These are phyloP conservation scores for Trachymyrmex septentrionalis DNA, from an alignment of 1,140 invertebrate species.

Conservation along the genomic window DNA sequence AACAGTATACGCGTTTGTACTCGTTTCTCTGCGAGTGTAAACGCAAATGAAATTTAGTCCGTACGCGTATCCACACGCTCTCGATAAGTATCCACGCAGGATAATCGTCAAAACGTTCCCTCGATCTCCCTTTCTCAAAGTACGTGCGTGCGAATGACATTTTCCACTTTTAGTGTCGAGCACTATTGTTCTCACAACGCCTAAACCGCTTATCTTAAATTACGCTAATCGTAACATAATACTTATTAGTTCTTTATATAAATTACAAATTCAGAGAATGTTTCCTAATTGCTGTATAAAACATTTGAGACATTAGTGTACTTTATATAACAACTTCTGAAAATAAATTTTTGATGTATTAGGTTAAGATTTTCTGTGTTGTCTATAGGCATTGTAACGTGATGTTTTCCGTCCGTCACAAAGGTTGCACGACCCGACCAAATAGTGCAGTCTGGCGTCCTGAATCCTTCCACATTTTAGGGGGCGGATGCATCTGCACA, in stretches of 20 bases:
- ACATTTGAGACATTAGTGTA: background rate
- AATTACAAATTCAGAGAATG: background rate
- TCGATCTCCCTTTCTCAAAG: background rate
- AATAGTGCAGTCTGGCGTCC: no score
- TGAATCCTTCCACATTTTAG: no score
- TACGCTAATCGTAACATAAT: background rate
- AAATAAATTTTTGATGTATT: background rate
- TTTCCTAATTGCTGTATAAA: background rate
- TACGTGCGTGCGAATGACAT: background rate
- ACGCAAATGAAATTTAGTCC: conserved; percentile 54
- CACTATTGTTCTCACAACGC: conserved; percentile 21
- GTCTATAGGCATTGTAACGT: no score
- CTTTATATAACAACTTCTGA: no score
- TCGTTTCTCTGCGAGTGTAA: conserved; percentile 33
- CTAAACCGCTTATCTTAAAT: background rate
- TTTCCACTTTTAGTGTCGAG: background rate
- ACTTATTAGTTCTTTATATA: background rate
- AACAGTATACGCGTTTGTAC: conserved; percentile 18
- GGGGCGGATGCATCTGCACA: no score
- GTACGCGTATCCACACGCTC: no score
- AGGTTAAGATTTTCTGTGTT: background rate
- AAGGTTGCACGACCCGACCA: no score
- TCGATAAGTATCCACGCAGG: conserved; percentile 13
- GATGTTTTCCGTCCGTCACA: no score
- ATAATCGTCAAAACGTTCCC: conserved; percentile 26